Percentiles rank a stretch among this genome's conserved stretches.
phyloP scores from a whole-genome alignment of 1,140 invertebrate species.

The Orchesella cincta region DNA sequence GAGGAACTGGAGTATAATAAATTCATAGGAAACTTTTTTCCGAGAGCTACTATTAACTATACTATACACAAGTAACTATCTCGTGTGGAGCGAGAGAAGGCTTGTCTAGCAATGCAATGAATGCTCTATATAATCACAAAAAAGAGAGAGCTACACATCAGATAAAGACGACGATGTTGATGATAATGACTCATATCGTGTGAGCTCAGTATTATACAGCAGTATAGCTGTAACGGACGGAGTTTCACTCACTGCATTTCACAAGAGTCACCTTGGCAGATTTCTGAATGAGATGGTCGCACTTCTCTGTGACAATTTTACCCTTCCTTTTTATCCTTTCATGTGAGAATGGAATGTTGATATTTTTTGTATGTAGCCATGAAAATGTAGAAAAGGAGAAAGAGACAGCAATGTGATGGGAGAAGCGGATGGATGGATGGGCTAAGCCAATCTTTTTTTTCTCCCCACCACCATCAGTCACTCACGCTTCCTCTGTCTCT shows the following conservation, averaged over 20 bases:
- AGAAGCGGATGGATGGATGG: neutral
- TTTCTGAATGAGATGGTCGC: neutral
- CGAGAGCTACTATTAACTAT: too few species aligned
- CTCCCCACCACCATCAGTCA: neutral
- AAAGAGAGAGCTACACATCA: neutral
- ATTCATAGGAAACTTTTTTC: neutral
- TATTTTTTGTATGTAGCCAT: neutral
- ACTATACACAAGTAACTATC: too few species aligned
- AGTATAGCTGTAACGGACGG: neutral
- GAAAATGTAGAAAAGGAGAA: constrained; percentile 24
- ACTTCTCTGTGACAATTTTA: neutral
- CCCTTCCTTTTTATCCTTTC: neutral
- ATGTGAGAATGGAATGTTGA: neutral
- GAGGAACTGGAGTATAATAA: neutral
- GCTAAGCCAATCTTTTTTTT: neutral
- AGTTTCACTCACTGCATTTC: neutral
- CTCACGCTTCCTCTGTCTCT: constrained; percentile 26
- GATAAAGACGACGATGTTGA: neutral
- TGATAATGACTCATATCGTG: neutral
- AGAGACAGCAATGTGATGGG: constrained; percentile 21
- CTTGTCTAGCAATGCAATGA: too few species aligned
- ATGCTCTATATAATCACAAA: too few species aligned
- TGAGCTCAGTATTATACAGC: neutral
- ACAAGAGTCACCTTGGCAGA: neutral
- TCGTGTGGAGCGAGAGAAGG: too few species aligned